Evolutionary conservation across 2,113 vertebrate species (phyloP).

Genomic region (Myrmecophaga tridactyla): DNA sequence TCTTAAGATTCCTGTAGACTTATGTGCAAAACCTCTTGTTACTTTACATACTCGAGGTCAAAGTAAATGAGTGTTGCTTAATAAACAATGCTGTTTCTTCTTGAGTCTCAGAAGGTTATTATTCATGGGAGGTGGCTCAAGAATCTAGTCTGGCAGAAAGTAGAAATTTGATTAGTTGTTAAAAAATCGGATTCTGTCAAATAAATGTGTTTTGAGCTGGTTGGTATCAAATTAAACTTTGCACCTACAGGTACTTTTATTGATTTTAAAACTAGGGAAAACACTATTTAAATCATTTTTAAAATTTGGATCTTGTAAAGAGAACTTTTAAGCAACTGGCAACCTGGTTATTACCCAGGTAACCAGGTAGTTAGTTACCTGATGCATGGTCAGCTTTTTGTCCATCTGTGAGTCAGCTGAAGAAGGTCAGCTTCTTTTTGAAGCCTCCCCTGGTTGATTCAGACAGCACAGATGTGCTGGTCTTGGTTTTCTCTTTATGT

Average conservation of each 20-base stretch:
- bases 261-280: slow-evolving; percentile 47
- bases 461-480: neutral
- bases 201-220: slow-evolving; percentile 29
- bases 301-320: slow-evolving; percentile 14
- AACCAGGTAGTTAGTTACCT: neutral
- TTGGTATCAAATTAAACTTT: slow-evolving; percentile 35
- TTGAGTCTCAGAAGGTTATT: neutral
- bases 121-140: neutral
- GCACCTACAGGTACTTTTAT: neutral
- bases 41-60: neutral
- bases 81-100: neutral
- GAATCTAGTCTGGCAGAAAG: slow-evolving; percentile 25
- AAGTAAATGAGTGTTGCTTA: neutral
- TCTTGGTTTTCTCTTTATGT: neutral
- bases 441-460: neutral
- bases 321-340: slow-evolving; percentile 13
- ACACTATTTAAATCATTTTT: neutral
- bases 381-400: neutral
- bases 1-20: neutral
- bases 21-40: neutral
- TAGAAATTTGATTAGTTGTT: slow-evolving; percentile 8
- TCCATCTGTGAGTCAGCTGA: neutral
- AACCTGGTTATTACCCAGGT: neutral
- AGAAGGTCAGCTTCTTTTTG: neutral
- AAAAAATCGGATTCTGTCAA: slow-evolving; percentile 50